Conservation (phyloP, 2,888 invertebrate genomes). For the Agapostemon virescens region DNA sequence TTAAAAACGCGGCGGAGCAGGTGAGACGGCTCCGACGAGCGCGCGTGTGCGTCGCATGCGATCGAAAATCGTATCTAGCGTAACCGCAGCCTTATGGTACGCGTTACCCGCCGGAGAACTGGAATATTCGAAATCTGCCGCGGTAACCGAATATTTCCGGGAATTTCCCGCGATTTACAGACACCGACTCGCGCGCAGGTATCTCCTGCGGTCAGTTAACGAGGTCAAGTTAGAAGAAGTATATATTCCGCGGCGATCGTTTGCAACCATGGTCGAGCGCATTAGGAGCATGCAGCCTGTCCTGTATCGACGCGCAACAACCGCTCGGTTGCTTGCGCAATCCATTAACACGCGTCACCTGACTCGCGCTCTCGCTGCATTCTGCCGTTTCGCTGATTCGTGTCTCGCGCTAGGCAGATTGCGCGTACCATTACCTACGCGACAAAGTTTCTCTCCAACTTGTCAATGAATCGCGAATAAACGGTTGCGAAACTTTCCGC, state of each 20-base stretch:
- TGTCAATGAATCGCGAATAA: background rate
- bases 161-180: constrained; percentile 13
- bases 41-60: background rate
- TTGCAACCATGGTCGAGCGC: constrained; percentile 51
- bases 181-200: constrained; percentile 6
- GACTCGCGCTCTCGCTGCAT: constrained; percentile 51
- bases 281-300: constrained; percentile 59
- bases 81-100: background rate
- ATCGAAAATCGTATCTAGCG: background rate
- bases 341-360: constrained; percentile 74
- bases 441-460: background rate
- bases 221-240: constrained; percentile 44
- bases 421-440: background rate
- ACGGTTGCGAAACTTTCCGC: background rate
- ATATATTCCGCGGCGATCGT: constrained; percentile 14
- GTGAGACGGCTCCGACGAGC: too few species aligned
- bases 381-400: constrained; percentile 20
- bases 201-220: constrained; percentile 26
- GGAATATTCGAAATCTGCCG: background rate
- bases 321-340: constrained; percentile 67
- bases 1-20: constrained; percentile 1
- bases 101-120: background rate
- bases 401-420: background rate
- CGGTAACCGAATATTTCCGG: constrained; percentile 24
- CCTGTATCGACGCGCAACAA: constrained; percentile 56